Conservation (phyloP, 2,888 invertebrate species). For the Steinernema scapterisci region DNA sequence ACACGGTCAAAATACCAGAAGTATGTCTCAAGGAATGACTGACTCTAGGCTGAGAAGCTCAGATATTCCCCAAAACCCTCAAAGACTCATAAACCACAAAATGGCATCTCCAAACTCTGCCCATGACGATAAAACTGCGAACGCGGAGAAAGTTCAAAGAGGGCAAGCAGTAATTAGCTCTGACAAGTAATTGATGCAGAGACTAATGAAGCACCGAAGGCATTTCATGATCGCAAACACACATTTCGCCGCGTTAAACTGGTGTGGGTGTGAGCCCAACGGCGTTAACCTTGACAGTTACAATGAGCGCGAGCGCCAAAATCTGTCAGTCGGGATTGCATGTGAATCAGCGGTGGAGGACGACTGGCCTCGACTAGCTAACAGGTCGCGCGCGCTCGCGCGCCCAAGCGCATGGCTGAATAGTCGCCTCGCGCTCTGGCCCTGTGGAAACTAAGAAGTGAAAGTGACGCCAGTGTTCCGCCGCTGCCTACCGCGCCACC, state of each 20-base stretch:
- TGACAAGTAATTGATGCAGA: conserved; percentile 19
- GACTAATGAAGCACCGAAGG: conserved; percentile 16
- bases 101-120: too few species aligned
- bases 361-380: background rate
- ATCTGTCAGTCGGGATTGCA: conserved; percentile 6
- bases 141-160: background rate
- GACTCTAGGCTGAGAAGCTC: too few species aligned
- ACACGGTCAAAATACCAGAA: too few species aligned
- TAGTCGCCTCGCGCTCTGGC: background rate
- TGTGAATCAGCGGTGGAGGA: background rate
- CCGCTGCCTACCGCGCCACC: too few species aligned
- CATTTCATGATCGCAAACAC: background rate
- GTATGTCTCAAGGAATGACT: too few species aligned
- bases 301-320: conserved; percentile 13
- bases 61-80: too few species aligned
- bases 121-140: background rate
- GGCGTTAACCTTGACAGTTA: conserved; percentile 30
- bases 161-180: conserved; percentile 19
- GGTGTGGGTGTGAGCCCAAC: conserved; percentile 21
- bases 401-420: too few species aligned
- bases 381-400: background rate
- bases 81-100: too few species aligned
- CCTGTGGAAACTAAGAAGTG: background rate
- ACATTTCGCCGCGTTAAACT: conserved; percentile 13
- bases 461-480: background rate